phyloP scores from a whole-genome alignment of 1,140 invertebrate species.

The Drosophila prosaltans region DNA sequence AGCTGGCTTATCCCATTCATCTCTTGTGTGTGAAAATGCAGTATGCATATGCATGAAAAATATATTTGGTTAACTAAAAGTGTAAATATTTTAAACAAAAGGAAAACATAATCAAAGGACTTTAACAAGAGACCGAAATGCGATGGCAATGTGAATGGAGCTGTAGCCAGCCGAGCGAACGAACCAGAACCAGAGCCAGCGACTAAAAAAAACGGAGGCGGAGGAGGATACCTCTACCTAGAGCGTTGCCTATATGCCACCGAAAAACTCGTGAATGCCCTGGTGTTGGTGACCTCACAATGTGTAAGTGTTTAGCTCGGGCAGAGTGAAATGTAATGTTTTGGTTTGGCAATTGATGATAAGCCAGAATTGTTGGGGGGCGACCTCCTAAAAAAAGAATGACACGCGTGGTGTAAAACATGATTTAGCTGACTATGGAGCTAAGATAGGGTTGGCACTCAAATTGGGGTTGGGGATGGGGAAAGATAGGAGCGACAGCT shows the following conservation, averaged over 20 bases:
- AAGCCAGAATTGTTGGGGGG: conserved; percentile 29
- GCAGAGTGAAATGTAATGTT: conserved; percentile 27
- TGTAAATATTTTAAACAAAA: conserved; percentile 15
- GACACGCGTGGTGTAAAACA: conserved; percentile 8
- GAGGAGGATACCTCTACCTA: conserved; percentile 3
- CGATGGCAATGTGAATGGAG: conserved; percentile 28
- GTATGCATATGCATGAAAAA: conserved; percentile 15
- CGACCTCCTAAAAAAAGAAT: conserved; percentile 7
- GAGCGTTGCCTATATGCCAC: conserved; percentile 11
- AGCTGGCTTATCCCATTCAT: conserved; percentile 39
- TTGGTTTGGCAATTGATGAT: conserved; percentile 50
- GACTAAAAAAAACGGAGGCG: background rate
- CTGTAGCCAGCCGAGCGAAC: conserved; percentile 10
- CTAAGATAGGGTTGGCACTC: conserved; percentile 1
- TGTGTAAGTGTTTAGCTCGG: conserved; percentile 46
- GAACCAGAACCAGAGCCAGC: conserved; percentile 21
- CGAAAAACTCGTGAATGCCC: conserved; percentile 16
- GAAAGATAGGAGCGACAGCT: conserved; percentile 31
- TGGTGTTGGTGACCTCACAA: conserved; percentile 29
- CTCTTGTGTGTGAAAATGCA: conserved; percentile 36
- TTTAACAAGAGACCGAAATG: conserved; percentile 23
- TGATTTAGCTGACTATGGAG: conserved; percentile 6
- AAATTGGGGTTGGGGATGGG: background rate
- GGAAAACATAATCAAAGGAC: conserved; percentile 21
- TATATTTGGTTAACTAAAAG: conserved; percentile 3